Evolutionary conservation across 2,888 invertebrate species (phyloP).

Genomic region (Agrotis ipsilon): DNA sequence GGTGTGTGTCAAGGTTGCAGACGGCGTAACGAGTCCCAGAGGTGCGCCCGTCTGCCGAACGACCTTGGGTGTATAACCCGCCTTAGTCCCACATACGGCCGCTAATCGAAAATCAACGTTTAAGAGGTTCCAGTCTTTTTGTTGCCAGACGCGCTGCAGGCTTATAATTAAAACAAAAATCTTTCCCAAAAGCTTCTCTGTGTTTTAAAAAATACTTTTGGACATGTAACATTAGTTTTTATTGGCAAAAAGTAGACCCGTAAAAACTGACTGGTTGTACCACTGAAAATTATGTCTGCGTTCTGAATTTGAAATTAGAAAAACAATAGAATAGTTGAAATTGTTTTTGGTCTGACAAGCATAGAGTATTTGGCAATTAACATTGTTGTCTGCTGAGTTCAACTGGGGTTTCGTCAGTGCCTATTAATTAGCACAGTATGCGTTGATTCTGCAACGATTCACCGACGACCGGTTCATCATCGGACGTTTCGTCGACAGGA

Average conservation of each 20-base stretch:
- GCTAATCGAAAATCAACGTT: conserved; percentile 65
- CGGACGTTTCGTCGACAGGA: too few relatives aligned
- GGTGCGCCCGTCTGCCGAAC: conserved; percentile 65
- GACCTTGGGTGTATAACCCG: conserved; percentile 67
- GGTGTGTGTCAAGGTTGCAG: conserved; percentile 77
- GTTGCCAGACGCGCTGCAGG: conserved; percentile 38
- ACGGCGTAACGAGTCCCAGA: conserved; percentile 69
- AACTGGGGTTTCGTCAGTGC: conserved; percentile 2
- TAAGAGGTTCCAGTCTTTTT: conserved; percentile 49
- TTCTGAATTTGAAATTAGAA: conserved; percentile 27
- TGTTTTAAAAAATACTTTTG: conserved; percentile 28
- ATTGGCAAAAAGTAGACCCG: conserved; percentile 6
- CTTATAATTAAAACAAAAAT: conserved; percentile 51
- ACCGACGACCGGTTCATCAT: too few relatives aligned
- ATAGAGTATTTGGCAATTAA: conserved; percentile 46
- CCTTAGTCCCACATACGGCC: conserved; percentile 61
- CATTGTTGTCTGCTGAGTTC: conserved; percentile 35
- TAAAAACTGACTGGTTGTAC: conserved; percentile 24
- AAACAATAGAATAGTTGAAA: conserved; percentile 39
- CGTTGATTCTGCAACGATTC: too few relatives aligned
- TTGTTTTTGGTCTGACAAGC: conserved; percentile 55
- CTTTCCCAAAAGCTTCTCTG: conserved; percentile 28
- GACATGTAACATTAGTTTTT: conserved; percentile 4
- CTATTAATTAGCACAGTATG: not conserved
- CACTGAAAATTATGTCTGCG: conserved; percentile 26